Evolutionary conservation across 2,888 invertebrate species (phyloP), one percentile per base, ranked within the genome.

Genomic region (Zaprionus lineosus): DNA sequence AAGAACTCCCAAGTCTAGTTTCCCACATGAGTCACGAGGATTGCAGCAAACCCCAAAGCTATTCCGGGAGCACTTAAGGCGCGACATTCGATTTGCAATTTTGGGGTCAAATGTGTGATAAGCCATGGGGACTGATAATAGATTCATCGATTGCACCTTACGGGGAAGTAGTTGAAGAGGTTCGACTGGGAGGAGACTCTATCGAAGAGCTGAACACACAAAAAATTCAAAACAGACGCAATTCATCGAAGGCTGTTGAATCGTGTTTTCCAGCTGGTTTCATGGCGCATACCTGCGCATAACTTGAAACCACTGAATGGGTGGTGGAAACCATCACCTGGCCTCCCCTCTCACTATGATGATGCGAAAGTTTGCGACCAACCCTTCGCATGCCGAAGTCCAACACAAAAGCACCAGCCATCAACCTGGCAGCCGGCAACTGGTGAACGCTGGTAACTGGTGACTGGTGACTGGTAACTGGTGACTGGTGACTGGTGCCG

Each of bases 331-430:
- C 63, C 70, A 60, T 57, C 76, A 61, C 65, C 71, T 59, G 58
- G 64, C 15, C 18, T 16, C 12, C n/a, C n/a, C n/a, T n/a, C n/a
- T n/a, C n/a, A n/a, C n/a, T n/a, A n/a, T 34, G 53, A 52, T 52
- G 70, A 51, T 79, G 63, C 56, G 68, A 67, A 79, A 74, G 63
- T 55, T 58, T 33, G 37, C 84, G 83, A 85, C 78, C 84, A 85
- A 85, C 78, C 78, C 86, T 53, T 50, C 37, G 11, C 21, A n/a
- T 9, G 3, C 39, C 15, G 15, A 18, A 26, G n/a, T n/a, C n/a
- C n/a, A 55, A 52, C 43, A 84, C 84, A 77, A 86, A 86, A 81
- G 84, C 86, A 79, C 83, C 84, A 66, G 86, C 83, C 39, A 46
- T 46, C 68, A 78, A 74, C 75, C 74, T 78, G 79, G 82, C 47